Evolutionary conservation across 1,140 invertebrate species (phyloP), one percentile per base, ranked within the genome.

Genomic region (Trinorchestia longiramus): DNA sequence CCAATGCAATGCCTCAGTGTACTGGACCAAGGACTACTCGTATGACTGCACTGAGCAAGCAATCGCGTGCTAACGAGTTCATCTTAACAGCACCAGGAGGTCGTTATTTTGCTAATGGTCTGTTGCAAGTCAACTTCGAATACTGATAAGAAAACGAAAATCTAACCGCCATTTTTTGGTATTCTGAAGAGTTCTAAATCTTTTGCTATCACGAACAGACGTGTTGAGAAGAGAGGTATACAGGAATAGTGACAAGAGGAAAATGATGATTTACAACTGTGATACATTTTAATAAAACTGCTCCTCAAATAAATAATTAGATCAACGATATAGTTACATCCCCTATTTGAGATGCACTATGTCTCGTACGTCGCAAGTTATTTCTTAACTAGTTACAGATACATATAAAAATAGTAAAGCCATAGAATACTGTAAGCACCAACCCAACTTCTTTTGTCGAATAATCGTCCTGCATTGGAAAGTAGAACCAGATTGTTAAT

Each of bases 91-190:
- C 62, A 77, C 62, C 47, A 77, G 62, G 28, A 77, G 62, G 15
- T 77, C 62, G 62, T 77, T 77, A 77, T 77, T 77, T 77, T 77
- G 62, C 62, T 77, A 77, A 77, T 77, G 62, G 62, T 77, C 62
- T 77, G 62, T 77, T 77, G 62, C 62, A 77, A 28, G 62, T 77
- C 62, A 77, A 77, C 62, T 77, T 77, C 62, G 62, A 3, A 77
- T 19, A 77, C 28, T 11, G 62, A 77, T 77, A 77, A 77, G 62
- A 77, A 77, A 77, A 77, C 1, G 62, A 36, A 77, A 77, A 23
- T 77, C 62, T 28, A 77, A 77, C 62, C 62, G 8, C 36, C 62
- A 28, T 77, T 77, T 77, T 11, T 19, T 77, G 62, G 62, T 77
- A 77, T 77, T 77, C 62, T 77, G 62, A 36, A 23, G 28, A 11